These are phyloP conservation scores for Myripristis jacobus DNA, from an alignment of 2,797 vertebrate genomes.

Conservation along the genomic window DNA sequence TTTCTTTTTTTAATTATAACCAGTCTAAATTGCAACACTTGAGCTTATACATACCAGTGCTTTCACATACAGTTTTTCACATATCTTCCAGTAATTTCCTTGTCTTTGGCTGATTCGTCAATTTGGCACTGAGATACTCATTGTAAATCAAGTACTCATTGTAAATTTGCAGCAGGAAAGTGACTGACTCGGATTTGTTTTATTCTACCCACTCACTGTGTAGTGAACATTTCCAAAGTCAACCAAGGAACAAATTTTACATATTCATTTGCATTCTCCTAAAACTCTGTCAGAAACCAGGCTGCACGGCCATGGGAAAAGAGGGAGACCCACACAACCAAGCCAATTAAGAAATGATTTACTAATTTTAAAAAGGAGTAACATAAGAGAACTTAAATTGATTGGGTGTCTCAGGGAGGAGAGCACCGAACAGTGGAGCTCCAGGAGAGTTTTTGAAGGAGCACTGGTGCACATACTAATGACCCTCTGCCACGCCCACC, in stretches of 20 bases:
- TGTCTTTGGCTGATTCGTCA: slow-evolving; percentile 29
- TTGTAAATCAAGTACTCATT: slow-evolving; percentile 36
- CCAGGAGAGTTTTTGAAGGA: too few relatives aligned
- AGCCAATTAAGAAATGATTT: not conserved
- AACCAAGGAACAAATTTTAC: slow-evolving; percentile 35
- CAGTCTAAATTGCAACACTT: slow-evolving; percentile 13
- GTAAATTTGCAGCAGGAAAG: slow-evolving; percentile 12
- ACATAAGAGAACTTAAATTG: too few relatives aligned
- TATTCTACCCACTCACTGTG: slow-evolving; percentile 39
- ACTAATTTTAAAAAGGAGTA: too few relatives aligned
- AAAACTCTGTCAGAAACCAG: too few relatives aligned
- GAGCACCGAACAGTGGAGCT: too few relatives aligned
- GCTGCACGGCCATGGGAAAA: too few relatives aligned
- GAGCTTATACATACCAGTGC: slow-evolving; percentile 18
- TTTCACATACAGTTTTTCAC: slow-evolving; percentile 25
- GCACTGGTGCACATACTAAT: too few relatives aligned
- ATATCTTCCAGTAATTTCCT: not conserved
- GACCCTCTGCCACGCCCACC: too few relatives aligned
- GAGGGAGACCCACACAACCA: too few relatives aligned
- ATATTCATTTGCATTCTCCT: too few relatives aligned
- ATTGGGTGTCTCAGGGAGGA: too few relatives aligned
- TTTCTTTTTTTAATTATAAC: not conserved
- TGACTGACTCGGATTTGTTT: slow-evolving; percentile 30
- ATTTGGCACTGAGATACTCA: slow-evolving; percentile 43
- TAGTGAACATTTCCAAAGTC: slow-evolving; percentile 48